Evolutionary conservation across 35 echinoderm and acorn worm genomes (phyloP).

Genomic region (Ptychodera flava): DNA sequence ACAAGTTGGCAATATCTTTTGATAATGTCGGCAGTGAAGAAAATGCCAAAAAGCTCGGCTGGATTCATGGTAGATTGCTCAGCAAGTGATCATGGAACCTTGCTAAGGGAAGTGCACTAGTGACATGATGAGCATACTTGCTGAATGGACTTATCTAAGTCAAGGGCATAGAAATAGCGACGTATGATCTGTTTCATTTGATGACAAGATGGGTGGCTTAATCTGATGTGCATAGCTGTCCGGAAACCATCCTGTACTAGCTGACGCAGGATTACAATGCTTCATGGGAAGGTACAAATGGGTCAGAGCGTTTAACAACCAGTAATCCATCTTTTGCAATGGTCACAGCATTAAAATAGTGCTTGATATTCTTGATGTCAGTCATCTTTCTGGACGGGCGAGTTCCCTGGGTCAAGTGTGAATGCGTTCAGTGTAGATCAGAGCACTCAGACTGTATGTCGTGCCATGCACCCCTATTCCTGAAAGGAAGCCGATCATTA

Average conservation of each 20-base stretch:
- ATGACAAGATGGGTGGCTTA: too few species aligned
- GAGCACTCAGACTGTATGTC: too few species aligned
- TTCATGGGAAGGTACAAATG: slow-evolving; percentile 54
- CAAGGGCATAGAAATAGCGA: too few species aligned
- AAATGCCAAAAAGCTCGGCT: slow-evolving; percentile 32
- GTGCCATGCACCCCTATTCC: too few species aligned
- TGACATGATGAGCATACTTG: slow-evolving; percentile 51
- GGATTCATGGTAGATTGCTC: slow-evolving; percentile 26
- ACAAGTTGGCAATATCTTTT: slow-evolving; percentile 51
- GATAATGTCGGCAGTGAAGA: slow-evolving; percentile 53
- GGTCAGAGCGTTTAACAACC: too few species aligned
- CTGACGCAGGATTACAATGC: too few species aligned
- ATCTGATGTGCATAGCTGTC: slow-evolving; percentile 41
- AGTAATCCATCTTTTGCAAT: too few species aligned
- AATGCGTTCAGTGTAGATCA: slow-evolving; percentile 36
- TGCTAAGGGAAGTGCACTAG: slow-evolving; percentile 37
- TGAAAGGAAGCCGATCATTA: too few species aligned
- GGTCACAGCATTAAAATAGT: slow-evolving; percentile 44
- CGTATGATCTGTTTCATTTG: too few species aligned
- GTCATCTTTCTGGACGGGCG: slow-evolving; percentile 43
- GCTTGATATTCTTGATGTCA: slow-evolving; percentile 34
- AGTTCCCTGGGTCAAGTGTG: slow-evolving; percentile 27
- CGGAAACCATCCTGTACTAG: slow-evolving; percentile 20
- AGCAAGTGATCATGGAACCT: slow-evolving; percentile 11
- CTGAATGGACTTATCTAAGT: too few species aligned